phyloP scores from a whole-genome alignment of 2,888 invertebrate species.

The Chrysolina oricalcia region DNA sequence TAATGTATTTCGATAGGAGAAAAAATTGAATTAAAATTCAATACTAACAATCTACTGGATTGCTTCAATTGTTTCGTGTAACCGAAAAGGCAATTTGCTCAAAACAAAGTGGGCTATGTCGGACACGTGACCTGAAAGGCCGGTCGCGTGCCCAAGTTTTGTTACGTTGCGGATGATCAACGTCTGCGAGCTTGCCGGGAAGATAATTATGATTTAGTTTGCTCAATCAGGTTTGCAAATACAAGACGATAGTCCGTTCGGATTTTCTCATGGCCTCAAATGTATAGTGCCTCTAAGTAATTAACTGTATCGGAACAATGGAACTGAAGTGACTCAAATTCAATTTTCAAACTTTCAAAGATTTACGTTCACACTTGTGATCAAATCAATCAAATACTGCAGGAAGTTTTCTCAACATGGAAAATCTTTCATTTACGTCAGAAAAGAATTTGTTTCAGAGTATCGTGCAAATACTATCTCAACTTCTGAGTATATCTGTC shows the following conservation, averaged over 20 bases:
- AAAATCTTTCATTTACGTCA: no score
- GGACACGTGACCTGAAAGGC: slow-evolving; percentile 43
- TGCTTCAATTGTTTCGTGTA: slow-evolving; percentile 33
- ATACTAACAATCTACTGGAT: slow-evolving; percentile 54
- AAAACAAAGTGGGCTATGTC: slow-evolving; percentile 47
- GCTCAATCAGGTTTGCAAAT: slow-evolving; percentile 14
- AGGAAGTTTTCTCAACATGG: no score
- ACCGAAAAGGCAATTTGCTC: slow-evolving; percentile 47
- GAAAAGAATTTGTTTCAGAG: no score
- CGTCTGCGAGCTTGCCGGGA: slow-evolving; percentile 12
- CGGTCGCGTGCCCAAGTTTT: slow-evolving; percentile 52
- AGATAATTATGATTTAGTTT: slow-evolving; percentile 34
- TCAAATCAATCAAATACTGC: no score
- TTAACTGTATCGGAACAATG: no score
- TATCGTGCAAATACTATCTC: no score
- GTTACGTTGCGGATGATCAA: slow-evolving; percentile 39
- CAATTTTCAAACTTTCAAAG: no score
- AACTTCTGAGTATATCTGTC: no score
- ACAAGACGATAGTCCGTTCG: background rate
- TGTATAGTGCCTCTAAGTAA: no score
- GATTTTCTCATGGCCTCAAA: background rate
- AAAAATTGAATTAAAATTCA: slow-evolving; percentile 59
- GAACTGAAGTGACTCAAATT: no score
- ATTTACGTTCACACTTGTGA: no score
- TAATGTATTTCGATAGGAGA: slow-evolving; percentile 52